Conservation (phyloP, 64 coral and sea anemone species). For the Actinia tenebrosa region DNA sequence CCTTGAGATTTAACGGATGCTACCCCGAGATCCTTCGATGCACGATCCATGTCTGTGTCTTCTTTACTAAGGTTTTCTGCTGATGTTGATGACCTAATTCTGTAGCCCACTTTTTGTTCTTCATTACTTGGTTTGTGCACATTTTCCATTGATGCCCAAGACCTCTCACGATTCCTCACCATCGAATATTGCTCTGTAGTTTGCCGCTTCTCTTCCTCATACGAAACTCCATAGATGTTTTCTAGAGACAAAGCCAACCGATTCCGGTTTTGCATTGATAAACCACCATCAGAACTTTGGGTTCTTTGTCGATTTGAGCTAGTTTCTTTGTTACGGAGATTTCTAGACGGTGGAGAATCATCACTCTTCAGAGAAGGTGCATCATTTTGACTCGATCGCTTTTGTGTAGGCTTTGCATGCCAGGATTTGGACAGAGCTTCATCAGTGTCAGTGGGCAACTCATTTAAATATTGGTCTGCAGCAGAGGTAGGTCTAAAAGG, state of each 20-base stretch:
- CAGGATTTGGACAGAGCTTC: neutral
- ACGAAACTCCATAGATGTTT: neutral
- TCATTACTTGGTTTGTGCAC: neutral
- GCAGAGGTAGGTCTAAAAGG: slow-evolving; percentile 60
- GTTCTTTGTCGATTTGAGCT: neutral
- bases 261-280: neutral
- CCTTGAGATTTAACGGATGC: neutral
- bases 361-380: neutral
- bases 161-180: neutral
- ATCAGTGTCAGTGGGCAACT: neutral
- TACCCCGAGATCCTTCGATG: neutral
- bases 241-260: slow-evolving; percentile 9
- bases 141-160: slow-evolving; percentile 45
- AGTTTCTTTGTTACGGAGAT: neutral
- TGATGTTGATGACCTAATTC: neutral
- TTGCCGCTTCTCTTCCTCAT: neutral
- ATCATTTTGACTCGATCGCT: neutral
- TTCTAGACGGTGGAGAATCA: neutral
- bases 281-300: neutral
- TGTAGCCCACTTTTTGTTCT: neutral
- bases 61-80: neutral
- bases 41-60: neutral
- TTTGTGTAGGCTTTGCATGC: neutral
- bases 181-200: neutral
- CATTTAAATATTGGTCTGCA: neutral